These are phyloP conservation scores for Chrosomus eos DNA, from an alignment of 2,797 vertebrate genomes.

Conservation along the genomic window DNA sequence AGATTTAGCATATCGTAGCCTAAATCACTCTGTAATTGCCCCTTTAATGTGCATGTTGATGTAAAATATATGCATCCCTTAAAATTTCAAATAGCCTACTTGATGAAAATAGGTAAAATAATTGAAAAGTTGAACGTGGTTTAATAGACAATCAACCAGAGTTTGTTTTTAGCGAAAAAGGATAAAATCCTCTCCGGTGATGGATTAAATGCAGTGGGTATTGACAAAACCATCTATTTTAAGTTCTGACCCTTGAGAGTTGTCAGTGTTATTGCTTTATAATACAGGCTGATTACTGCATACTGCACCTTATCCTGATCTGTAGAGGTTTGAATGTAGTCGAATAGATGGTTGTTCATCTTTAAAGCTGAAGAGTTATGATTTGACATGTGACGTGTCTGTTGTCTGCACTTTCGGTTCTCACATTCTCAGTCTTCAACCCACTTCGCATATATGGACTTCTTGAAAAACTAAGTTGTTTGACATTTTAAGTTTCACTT, in stretches of 20 bases:
- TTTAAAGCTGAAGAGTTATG: background rate
- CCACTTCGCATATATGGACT: background rate
- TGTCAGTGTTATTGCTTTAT: constrained; percentile 32
- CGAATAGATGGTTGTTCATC: background rate
- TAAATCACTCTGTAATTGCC: background rate
- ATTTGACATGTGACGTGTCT: constrained; percentile 25
- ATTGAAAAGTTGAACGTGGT: background rate
- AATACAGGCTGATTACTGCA: constrained; percentile 18
- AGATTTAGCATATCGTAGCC: background rate
- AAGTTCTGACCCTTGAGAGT: background rate
- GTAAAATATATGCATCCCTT: background rate
- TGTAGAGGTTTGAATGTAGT: background rate
- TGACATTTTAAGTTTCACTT: constrained; percentile 35
- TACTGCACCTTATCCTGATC: background rate
- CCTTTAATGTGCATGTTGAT: background rate
- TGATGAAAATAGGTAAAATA: constrained; percentile 4
- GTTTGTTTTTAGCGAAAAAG: constrained; percentile 3
- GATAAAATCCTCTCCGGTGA: background rate
- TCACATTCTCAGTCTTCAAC: constrained; percentile 25
- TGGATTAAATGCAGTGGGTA: constrained; percentile 9
- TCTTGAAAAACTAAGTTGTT: constrained; percentile 20
- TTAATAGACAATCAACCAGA: constrained; percentile 12
- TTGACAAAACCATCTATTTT: constrained; percentile 11
- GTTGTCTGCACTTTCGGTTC: constrained; percentile 46
- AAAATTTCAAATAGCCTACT: background rate